Evolutionary conservation across 2,797 vertebrate genomes (phyloP), one percentile per base, ranked within the genome.

Genomic region (Amphiprion clarkii): DNA sequence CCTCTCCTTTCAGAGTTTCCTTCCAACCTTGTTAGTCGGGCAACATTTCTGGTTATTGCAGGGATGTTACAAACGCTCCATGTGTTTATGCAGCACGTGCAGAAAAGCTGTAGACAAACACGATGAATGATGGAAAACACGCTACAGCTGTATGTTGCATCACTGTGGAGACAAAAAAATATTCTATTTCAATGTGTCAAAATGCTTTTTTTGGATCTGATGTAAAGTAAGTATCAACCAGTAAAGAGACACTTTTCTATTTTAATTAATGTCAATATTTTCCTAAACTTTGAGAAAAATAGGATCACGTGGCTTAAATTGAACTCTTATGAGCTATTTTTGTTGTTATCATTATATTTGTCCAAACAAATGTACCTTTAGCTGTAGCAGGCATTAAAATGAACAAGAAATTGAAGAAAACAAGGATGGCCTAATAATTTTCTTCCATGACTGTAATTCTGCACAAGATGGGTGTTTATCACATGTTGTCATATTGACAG

Each of bases 31-130:
- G 12, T 64, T 58, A 8, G 44, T 21, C 23, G n/a, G 21, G 31
- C 52, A 62, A 66, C 61, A 21, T 76, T 81, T 72, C 31, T 55
- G 44, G 52, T 54, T 78, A 48, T 71, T 78, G 62, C 69, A 66
- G 3, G 13, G 4, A 42, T 54, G 46, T 53, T 57, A 36, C 36
- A 36, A 48, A 57, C 31, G 2, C 12, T 40, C 51, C 3, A 48
- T 2, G 10, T 29, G 3, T 46, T 51, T 7, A 39, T 49, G 67
- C 62, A 40, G 52, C 19, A 40, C 1, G 21, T 48, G 48, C 42
- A 48, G 14, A 60, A 33, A 67, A 21, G 17, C 29, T 57, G 31
- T 19, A 55, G 51, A 57, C 23, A 55, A 79, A 52, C 53, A 40
- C 7, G 36, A 29, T 19, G n/a, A 59, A 44, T 48, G 42, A 68